Percentiles rank a stretch among this genome's conserved stretches.
Evolutionary conservation across 2,797 vertebrate species (phyloP).

Genomic region (Lateolabrax maculatus): DNA sequence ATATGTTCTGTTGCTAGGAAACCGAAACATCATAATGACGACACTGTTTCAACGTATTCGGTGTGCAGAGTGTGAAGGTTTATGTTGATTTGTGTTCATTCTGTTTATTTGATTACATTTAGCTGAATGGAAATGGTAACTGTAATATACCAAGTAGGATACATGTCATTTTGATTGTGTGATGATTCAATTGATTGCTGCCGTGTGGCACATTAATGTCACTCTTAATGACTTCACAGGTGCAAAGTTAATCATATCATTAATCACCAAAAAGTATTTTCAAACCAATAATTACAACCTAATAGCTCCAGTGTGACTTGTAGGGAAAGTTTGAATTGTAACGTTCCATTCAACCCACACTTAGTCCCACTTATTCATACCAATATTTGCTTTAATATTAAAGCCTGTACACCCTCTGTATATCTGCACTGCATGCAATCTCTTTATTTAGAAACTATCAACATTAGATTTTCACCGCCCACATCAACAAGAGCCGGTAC

Average conservation of each 20-base stretch:
- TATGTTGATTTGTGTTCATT: constrained; percentile 33
- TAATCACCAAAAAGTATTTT: not conserved
- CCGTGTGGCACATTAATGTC: not conserved
- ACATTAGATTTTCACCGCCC: constrained; percentile 39
- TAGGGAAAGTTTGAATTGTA: constrained; percentile 18
- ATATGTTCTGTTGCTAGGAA: constrained; percentile 77
- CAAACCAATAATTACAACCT: constrained; percentile 19
- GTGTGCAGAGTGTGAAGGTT: constrained; percentile 2
- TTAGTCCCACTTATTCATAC: constrained; percentile 41
- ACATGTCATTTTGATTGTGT: constrained; percentile 36
- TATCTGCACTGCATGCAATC: constrained; percentile 17
- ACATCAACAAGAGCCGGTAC: constrained; percentile 7
- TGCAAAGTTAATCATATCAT: not conserved
- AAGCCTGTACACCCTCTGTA: constrained; percentile 3
- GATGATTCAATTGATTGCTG: constrained; percentile 33
- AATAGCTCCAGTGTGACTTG: not conserved
- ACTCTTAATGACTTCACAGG: constrained; percentile 20
- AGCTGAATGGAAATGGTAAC: constrained; percentile 46
- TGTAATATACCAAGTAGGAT: constrained; percentile 8
- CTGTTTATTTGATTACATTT: constrained; percentile 47
- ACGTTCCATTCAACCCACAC: constrained; percentile 25
- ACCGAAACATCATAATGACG: constrained; percentile 65
- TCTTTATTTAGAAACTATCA: constrained; percentile 57
- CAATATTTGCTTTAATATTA: constrained; percentile 36
- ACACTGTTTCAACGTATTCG: constrained; percentile 24